phyloP scores from a whole-genome alignment of 1,140 invertebrate species.

The Cydia strobilella region DNA sequence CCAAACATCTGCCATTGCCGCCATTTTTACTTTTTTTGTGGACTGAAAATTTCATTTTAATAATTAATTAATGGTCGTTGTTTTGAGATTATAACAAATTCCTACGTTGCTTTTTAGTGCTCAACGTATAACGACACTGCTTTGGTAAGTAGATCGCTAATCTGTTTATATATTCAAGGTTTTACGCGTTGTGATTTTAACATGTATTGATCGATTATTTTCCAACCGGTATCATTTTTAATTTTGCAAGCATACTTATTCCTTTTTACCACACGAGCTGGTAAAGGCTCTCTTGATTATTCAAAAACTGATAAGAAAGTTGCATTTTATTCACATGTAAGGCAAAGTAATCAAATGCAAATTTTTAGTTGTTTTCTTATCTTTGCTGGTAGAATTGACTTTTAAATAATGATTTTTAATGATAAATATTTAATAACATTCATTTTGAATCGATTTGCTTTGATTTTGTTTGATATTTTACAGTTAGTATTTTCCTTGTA shows the following conservation, averaged over 20 bases:
- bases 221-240: constrained; percentile 27
- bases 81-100: constrained; percentile 19
- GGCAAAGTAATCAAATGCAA: no score
- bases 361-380: no score
- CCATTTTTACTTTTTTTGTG: constrained; percentile 42
- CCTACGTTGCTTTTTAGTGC: neutral
- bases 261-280: no score
- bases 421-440: no score
- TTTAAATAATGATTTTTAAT: no score
- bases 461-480: no score
- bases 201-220: constrained; percentile 32
- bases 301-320: no score
- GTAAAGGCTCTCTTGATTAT: no score
- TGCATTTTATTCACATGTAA: no score
- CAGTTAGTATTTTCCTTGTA: no score
- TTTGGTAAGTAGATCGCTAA: constrained; percentile 22
- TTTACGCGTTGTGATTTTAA: neutral
- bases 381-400: no score
- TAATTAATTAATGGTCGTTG: constrained; percentile 15
- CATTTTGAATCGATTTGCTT: no score
- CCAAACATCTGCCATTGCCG: constrained; percentile 44
- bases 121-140: neutral
- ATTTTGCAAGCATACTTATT: neutral
- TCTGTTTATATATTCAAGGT: neutral
- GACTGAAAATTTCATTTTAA: constrained; percentile 17